Evolutionary conservation across 2,888 invertebrate species (phyloP).

Genomic region (Ornithoptera priamus): DNA sequence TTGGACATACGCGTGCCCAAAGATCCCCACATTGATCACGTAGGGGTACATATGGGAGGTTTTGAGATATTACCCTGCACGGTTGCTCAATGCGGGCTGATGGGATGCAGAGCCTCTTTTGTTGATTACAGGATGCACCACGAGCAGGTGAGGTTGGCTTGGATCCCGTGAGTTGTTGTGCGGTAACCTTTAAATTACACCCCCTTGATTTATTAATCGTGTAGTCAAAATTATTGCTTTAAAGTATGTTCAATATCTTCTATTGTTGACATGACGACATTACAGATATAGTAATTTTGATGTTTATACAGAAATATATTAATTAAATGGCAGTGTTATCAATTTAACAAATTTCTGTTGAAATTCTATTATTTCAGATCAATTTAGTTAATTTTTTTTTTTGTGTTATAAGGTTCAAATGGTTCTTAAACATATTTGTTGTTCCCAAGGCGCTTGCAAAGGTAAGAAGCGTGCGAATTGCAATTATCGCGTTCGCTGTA

Average conservation of each 20-base stretch:
- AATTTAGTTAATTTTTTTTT: not conserved
- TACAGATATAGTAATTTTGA: not conserved
- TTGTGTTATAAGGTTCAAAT: conserved; percentile 1
- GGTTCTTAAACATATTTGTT: not conserved
- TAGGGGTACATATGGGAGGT: no score
- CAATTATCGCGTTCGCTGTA: conserved; percentile 5
- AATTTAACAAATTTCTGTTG: no score
- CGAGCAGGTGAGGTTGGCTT: no score
- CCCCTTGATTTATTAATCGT: conserved; percentile 14
- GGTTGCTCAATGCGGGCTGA: no score
- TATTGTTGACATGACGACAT: conserved; percentile 2
- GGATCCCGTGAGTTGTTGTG: no score
- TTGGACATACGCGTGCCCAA: no score
- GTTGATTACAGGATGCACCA: no score
- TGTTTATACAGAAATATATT: not conserved
- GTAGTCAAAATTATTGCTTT: conserved; percentile 4
- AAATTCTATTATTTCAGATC: not conserved
- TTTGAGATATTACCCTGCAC: no score
- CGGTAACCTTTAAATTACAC: no score
- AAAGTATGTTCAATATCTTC: conserved; percentile 10
- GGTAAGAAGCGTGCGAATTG: conserved; percentile 8
- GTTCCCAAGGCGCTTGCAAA: conserved; percentile 3
- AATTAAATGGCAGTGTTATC: not conserved
- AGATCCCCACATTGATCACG: no score
- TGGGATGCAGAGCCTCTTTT: no score